These are phyloP conservation scores for Platyscapa corneri DNA, from an alignment of 1,140 invertebrate genomes.

Conservation along the genomic window DNA sequence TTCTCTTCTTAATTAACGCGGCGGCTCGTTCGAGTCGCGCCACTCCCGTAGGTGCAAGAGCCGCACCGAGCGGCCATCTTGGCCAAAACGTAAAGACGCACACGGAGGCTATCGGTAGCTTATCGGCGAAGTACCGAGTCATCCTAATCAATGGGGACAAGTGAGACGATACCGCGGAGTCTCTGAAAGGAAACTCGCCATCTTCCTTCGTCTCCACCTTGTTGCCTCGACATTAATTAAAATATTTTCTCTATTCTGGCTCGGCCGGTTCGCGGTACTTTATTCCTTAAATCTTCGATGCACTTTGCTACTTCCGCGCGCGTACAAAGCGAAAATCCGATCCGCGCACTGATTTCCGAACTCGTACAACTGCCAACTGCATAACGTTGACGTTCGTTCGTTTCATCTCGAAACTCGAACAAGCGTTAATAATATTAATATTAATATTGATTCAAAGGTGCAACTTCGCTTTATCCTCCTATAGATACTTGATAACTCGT, in stretches of 20 bases:
- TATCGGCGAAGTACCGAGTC: constrained; percentile 36
- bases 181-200: background rate
- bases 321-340: no score
- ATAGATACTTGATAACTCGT: no score
- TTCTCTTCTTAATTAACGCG: constrained; percentile 47
- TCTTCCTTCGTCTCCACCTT: constrained; percentile 17
- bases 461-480: no score
- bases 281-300: no score
- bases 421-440: no score
- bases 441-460: no score
- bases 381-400: no score
- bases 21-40: constrained; percentile 46
- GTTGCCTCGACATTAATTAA: constrained; percentile 26
- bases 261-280: no score
- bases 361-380: no score
- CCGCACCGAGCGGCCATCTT: background rate
- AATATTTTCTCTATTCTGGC: background rate
- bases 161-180: background rate
- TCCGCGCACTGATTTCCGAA: no score
- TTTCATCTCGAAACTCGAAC: no score
- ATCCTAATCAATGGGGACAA: constrained; percentile 38
- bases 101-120: background rate
- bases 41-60: constrained; percentile 49
- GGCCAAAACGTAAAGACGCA: background rate
- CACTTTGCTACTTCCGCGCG: no score